Base-by-base conservation (phyloP, 2,113 vertebrate species). In the Megalops atlanticus region DNA sequence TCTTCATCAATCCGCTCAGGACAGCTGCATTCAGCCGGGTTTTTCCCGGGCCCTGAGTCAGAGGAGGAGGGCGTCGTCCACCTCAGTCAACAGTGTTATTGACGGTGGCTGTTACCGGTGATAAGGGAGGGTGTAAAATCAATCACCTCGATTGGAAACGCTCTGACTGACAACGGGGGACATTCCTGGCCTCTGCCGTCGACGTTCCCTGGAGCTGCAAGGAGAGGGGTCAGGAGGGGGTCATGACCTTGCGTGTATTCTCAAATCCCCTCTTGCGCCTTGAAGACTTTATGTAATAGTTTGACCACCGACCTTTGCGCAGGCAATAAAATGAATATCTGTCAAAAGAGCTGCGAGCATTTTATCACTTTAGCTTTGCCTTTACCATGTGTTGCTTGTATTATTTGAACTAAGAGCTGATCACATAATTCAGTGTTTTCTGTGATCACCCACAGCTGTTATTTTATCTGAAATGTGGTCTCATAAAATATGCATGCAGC, bases 71-170 rank as follows among this genome's bases (percentile, higher is more conserved):
- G 72, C 31, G 31, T 52, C 58, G 71, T 81, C 74, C 38, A 41
- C 40, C 24, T 52, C 77, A 40, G 78, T 74, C 52, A 1, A 77
- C 81, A 86, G 45, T 81, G 76, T 88, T 89, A 92, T 86, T 86
- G 87, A 92, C 82, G 84, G 81, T 35, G 81, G 84, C 87, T 91
- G 91, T 85, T 74, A 79, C 21, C 38, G 84, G 89, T 82, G 89
- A 92, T 92, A 90, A 91, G 88, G 82, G n/a, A n/a, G 83, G 82
- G 82, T 79, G 74, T 88, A 85, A 88, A 91, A 91, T 92, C 90
- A 87, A 91, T 92, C 88, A 89, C 77, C 68, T 74, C 86, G 87
- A 88, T 87, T 87, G 86, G 73, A 58, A 47, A 47, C 52, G 24
- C 27, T 43, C 10, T 58, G 38, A 33, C 38, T 27, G n/a, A 54